Conservation (phyloP, 2,113 vertebrate genomes). For the Cygnus atratus region DNA sequence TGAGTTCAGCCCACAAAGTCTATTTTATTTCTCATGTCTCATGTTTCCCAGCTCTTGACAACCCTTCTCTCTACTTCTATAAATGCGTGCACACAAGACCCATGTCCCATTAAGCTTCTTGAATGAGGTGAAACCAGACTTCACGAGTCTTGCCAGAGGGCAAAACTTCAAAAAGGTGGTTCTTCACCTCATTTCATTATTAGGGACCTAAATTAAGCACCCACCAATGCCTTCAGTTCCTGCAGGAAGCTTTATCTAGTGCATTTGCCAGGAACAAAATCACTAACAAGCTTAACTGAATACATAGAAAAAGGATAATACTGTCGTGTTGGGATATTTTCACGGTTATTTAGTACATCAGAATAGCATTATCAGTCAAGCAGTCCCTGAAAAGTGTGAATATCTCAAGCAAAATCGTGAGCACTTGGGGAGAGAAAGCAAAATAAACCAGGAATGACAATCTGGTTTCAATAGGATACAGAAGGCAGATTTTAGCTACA, state of each 20-base stretch:
- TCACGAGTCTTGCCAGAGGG: not conserved
- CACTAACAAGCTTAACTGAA: not conserved
- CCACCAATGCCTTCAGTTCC: not conserved
- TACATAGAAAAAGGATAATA: not conserved
- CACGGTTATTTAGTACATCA: not conserved
- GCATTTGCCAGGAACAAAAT: not conserved
- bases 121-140: not conserved
- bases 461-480: not conserved
- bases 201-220: not conserved
- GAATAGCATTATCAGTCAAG: not conserved
- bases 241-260: not conserved
- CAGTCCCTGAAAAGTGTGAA: not conserved
- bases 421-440: not conserved
- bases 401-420: not conserved
- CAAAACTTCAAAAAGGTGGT: slow-evolving; percentile 5
- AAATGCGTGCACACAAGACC: not conserved
- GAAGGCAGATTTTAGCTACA: not conserved
- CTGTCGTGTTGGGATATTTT: not conserved
- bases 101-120: not conserved
- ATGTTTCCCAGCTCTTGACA: not conserved
- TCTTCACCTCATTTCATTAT: not conserved
- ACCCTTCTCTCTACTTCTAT: not conserved
- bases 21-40: slow-evolving; percentile 16
- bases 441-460: not conserved
- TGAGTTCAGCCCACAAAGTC: not conserved